phyloP scores from a whole-genome alignment of 2,113 vertebrate genomes.

The Dromas ardeola region DNA sequence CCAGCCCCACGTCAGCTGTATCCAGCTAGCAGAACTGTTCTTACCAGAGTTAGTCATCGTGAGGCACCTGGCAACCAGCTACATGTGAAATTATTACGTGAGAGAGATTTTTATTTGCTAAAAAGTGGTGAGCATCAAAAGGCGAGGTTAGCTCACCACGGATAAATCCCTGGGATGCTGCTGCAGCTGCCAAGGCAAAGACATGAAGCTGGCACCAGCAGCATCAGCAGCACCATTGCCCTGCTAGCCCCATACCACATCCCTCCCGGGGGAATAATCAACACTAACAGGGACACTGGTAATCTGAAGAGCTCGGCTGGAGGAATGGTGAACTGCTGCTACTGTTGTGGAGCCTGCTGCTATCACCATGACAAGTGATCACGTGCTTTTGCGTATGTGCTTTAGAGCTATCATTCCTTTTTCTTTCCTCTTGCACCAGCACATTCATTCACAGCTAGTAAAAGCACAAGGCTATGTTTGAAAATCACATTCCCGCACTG shows the following conservation, averaged over 20 bases:
- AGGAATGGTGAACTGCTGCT: background rate
- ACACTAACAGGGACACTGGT: background rate
- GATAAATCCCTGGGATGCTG: background rate
- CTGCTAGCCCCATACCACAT: accelerated
- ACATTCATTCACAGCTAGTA: background rate
- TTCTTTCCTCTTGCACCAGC: background rate
- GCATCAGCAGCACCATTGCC: background rate
- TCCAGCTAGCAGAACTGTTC: background rate
- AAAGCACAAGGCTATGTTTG: background rate
- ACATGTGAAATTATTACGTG: accelerated
- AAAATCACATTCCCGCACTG: background rate
- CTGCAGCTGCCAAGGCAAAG: background rate
- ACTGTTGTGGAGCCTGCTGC: background rate
- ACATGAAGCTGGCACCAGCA: background rate
- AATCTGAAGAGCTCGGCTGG: background rate
- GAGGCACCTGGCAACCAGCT: background rate
- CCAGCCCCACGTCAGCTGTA: background rate
- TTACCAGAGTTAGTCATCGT: accelerated
- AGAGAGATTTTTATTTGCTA: background rate
- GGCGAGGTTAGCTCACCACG: background rate
- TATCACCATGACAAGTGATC: accelerated
- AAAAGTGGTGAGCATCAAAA: background rate
- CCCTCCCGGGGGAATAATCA: background rate
- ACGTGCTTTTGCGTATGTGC: accelerated
- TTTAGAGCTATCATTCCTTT: background rate